phyloP scores from a whole-genome alignment of 2,113 vertebrate species.

The Catharus fuscescens region DNA sequence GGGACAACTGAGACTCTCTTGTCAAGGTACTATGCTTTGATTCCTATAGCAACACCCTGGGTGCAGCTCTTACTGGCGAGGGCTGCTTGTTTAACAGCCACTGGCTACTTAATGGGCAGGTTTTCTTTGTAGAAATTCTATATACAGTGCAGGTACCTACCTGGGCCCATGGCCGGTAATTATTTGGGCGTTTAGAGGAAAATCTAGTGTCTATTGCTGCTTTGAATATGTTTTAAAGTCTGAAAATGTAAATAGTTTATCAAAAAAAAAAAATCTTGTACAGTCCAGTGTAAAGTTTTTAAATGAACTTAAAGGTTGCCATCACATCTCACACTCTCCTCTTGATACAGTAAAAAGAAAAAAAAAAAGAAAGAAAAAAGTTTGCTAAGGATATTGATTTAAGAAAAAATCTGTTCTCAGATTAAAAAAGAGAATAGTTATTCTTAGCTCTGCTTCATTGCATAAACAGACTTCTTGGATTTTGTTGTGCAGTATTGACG shows the following conservation, averaged over 20 bases:
- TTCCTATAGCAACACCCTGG: constrained; percentile 91
- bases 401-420: constrained; percentile 67
- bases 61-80: constrained; percentile 80
- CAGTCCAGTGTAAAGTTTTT: constrained; percentile 99
- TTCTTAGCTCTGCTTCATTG: constrained; percentile 92
- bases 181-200: constrained; percentile 93
- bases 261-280: constrained; percentile 94
- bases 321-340: constrained; percentile 94
- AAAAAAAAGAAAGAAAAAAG: constrained; percentile 75
- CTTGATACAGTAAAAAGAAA: constrained; percentile 85
- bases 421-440: constrained; percentile 75
- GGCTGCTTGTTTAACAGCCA: constrained; percentile 80
- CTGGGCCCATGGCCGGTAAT: constrained; percentile 89
- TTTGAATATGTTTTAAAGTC: constrained; percentile 98
- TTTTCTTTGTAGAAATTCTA: constrained; percentile 88
- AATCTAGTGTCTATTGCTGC: constrained; percentile 99
- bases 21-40: constrained; percentile 92
- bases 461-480: constrained; percentile 94
- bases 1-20: constrained; percentile 83
- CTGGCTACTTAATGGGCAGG: constrained; percentile 83
- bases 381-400: constrained; percentile 89
- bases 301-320: constrained; percentile 98
- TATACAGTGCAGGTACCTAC: constrained; percentile 92
- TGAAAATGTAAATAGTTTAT: constrained; percentile 99
- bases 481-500: constrained; percentile 98